Conservation (phyloP, 2,888 invertebrate genomes). For the Synanthedon myopaeformis region DNA sequence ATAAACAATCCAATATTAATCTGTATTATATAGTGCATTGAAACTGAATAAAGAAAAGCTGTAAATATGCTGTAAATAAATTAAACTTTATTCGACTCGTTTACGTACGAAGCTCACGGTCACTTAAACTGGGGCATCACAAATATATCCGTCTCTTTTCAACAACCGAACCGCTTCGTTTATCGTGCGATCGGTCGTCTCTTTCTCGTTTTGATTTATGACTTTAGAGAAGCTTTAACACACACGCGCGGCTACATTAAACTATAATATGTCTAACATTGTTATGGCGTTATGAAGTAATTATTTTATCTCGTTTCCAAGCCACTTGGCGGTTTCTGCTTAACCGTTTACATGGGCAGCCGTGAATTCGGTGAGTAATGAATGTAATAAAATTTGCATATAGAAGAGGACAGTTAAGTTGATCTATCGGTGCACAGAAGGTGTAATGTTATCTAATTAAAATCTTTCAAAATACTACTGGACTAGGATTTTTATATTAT, state of each 20-base stretch:
- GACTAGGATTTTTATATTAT: too few relatives aligned
- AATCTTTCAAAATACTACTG: too few relatives aligned
- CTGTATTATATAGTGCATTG: too few relatives aligned
- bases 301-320: slow-evolving; percentile 42
- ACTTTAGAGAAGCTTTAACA: slow-evolving; percentile 33
- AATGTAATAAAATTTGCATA: too few relatives aligned
- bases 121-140: slow-evolving; percentile 6
- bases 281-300: slow-evolving; percentile 52
- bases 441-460: too few relatives aligned
- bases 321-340: not conserved
- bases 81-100: slow-evolving; percentile 28
- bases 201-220: slow-evolving; percentile 39
- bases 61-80: slow-evolving; percentile 29
- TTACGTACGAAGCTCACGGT: slow-evolving; percentile 56
- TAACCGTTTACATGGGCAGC: not conserved
- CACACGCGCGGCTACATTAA: slow-evolving; percentile 37
- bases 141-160: slow-evolving; percentile 26
- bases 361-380: too few relatives aligned
- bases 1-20: too few relatives aligned
- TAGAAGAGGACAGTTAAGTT: not conserved
- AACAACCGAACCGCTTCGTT: not conserved
- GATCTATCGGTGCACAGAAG: not conserved
- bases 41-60: slow-evolving; percentile 4
- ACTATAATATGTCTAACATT: slow-evolving; percentile 41
- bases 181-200: not conserved